phyloP scores from a whole-genome alignment of 2,113 vertebrate genomes.

The Equus quagga region DNA sequence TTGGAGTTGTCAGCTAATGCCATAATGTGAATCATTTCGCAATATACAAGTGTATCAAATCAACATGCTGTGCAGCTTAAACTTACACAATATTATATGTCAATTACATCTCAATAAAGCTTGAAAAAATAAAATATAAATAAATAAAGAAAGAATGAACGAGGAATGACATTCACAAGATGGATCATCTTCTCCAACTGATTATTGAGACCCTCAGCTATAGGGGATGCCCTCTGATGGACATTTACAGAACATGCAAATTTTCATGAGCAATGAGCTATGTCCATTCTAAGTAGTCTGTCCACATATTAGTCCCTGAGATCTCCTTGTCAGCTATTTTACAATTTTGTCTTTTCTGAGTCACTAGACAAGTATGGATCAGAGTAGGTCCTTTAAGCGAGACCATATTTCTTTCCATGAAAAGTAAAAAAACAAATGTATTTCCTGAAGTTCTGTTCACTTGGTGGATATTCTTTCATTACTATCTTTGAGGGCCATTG shows the following conservation, averaged over 20 bases:
- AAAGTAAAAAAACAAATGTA: neutral
- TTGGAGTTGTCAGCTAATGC: neutral
- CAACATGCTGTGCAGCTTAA: neutral
- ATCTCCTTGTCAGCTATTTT: neutral
- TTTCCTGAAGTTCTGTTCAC: neutral
- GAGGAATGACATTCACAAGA: too few species aligned
- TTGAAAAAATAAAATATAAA: neutral
- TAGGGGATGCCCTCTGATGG: rapidly evolving
- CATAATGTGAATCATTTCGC: neutral
- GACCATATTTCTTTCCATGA: neutral
- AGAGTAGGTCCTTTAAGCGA: neutral
- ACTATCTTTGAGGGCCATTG: neutral
- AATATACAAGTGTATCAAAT: neutral
- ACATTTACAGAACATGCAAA: too few species aligned
- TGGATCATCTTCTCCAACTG: neutral
- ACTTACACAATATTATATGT: neutral
- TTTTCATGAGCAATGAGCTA: too few species aligned
- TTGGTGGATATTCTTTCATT: neutral
- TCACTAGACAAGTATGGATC: neutral
- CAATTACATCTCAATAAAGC: neutral
- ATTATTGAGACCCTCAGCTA: neutral
- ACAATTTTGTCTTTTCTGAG: neutral
- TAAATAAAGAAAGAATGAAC: too few species aligned
- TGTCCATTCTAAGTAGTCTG: neutral
- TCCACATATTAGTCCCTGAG: neutral